Evolutionary conservation across 1,140 invertebrate genomes (phyloP), one percentile per base, ranked within the genome.

Genomic region (Drosophila insularis): DNA sequence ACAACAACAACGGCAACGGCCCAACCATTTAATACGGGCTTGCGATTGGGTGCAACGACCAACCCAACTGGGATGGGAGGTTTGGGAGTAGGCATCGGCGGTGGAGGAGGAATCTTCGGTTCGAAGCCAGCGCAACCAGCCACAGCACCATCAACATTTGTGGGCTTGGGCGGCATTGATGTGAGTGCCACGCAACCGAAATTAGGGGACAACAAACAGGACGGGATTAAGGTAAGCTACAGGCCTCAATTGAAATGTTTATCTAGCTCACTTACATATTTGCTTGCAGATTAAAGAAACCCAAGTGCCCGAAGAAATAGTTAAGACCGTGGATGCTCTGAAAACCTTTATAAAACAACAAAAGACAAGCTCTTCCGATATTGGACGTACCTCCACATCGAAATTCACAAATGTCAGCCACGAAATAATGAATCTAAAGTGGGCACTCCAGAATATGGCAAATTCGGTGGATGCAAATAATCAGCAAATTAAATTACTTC

Each of bases 311-410:
- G 95, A 95, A 82, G 95, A 97, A 92, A 94, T 97, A 40, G 90
- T 91, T 2, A 92, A 92, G 19, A 92, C 93, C 0, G 93, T 94
- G 55, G 93, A 94, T 67, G 87, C 93, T 23, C 94, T 93, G 72
- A 98, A 97, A 81, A 95, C 95, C 63, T 95, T 95, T 92, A 95
- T 97, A 0, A 97, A 97, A 93, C 94, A 95, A 61, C 96, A 97
- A 89, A 98, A 98, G 92, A 35, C 93, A 0, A 92, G 96, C 7
- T 95, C 96, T 73, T 97, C 97, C 1, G 96, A 97, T 77, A 95
- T 98, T 60, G 95, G 96, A 63, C 93, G 96, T 58, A 87, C 91
- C 4, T 91, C 91, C 14, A 86, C 84, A 0, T 86, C 86, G 2
- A 92, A 92, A 59, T 66, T 92, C 1, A 79, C 63, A 19, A 92